Conservation (phyloP, 2,113 vertebrate genomes). For the Catharus bicknelli region DNA sequence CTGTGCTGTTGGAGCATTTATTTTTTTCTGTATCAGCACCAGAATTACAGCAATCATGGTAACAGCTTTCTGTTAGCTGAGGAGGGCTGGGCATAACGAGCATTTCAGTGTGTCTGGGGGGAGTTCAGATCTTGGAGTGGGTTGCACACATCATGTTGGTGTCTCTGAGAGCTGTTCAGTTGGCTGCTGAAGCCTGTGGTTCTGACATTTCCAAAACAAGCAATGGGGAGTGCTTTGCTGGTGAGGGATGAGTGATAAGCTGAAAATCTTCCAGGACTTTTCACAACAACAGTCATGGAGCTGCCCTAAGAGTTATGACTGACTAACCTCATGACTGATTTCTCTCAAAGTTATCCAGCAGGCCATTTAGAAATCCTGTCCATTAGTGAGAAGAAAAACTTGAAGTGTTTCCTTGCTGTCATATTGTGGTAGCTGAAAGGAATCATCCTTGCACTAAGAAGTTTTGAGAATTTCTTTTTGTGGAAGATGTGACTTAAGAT, state of each 20-base stretch:
- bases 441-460: neutral
- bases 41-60: neutral
- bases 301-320: neutral
- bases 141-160: fast-evolving
- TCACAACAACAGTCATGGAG: fast-evolving
- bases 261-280: neutral
- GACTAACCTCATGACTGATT: neutral
- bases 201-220: neutral
- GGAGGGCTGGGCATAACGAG: neutral
- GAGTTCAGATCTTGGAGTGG: neutral
- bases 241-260: neutral
- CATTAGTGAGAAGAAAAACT: neutral
- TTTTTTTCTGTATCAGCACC: neutral
- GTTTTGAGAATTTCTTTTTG: neutral
- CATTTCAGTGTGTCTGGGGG: neutral
- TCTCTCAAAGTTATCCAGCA: neutral
- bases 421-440: neutral
- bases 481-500: neutral
- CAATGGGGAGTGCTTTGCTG: neutral
- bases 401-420: neutral
- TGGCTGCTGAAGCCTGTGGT: neutral
- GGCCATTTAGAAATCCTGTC: neutral
- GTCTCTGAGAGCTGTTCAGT: neutral
- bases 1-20: neutral
- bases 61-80: neutral